Evolutionary conservation across 2,797 vertebrate species (phyloP).

Genomic region (Poeciliopsis infans): DNA sequence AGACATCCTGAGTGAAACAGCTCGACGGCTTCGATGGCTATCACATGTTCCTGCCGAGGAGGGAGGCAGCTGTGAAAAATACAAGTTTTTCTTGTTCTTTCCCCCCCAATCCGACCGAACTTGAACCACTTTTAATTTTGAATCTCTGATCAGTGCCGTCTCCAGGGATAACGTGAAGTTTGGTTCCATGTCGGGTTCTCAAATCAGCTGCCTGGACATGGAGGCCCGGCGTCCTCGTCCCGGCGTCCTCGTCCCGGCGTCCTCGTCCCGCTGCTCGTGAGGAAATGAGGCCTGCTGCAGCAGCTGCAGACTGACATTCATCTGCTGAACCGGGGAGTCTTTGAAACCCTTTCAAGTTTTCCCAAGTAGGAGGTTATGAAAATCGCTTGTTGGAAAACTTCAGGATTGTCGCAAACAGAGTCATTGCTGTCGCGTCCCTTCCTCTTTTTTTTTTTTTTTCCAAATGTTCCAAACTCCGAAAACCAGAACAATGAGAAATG

Average conservation of each 20-base stretch:
- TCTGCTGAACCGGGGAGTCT: not conserved
- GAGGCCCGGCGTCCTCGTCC: not conserved
- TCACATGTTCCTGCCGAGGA: slow-evolving; percentile 77
- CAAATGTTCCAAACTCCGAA: not conserved
- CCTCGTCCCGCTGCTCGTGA: not conserved
- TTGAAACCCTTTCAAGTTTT: not conserved
- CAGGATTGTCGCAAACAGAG: not conserved
- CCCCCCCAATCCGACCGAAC: not conserved
- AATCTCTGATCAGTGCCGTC: not conserved
- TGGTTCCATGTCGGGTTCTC: not conserved
- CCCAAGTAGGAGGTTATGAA: too few relatives aligned
- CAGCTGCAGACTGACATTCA: not conserved
- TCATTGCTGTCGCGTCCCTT: not conserved
- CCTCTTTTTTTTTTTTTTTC: too few relatives aligned
- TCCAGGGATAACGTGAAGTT: not conserved
- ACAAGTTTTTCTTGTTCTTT: slow-evolving; percentile 36
- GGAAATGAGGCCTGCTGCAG: not conserved
- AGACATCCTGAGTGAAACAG: slow-evolving; percentile 76
- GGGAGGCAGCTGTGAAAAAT: slow-evolving; percentile 54
- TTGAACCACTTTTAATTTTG: too few relatives aligned
- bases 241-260: not conserved
- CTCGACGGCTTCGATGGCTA: slow-evolving; percentile 73
- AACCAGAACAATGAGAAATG: not conserved
- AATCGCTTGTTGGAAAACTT: not conserved
- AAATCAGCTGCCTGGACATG: not conserved